Percentiles rank a stretch among this genome's conserved stretches.
Evolutionary conservation across 2,888 invertebrate species (phyloP).

Genomic region (Drosophila limbata): DNA sequence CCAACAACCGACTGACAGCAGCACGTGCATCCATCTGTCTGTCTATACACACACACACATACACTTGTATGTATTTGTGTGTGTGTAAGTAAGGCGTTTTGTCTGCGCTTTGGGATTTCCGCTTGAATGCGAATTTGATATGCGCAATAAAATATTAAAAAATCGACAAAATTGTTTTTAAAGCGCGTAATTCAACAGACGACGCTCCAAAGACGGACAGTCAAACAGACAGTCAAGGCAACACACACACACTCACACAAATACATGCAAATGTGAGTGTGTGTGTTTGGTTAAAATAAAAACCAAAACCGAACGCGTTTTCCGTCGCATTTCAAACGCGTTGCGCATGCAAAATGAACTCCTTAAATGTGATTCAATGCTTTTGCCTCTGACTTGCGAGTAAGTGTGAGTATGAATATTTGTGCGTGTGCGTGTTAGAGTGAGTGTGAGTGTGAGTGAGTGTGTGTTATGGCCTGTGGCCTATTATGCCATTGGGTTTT

Average conservation of each 20-base stretch:
- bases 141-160: conserved; percentile 80
- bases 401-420: neutral
- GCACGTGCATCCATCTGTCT: conserved; percentile 68
- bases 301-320: conserved; percentile 48
- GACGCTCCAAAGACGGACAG: conserved; percentile 18
- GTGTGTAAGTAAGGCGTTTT: conserved; percentile 56
- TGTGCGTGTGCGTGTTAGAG: neutral
- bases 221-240: conserved; percentile 23
- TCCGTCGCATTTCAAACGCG: conserved; percentile 60
- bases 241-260: conserved; percentile 14
- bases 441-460: neutral
- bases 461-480: conserved; percentile 35
- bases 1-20: conserved; percentile 73
- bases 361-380: conserved; percentile 67
- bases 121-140: conserved; percentile 78
- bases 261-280: conserved; percentile 21
- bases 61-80: conserved; percentile 9
- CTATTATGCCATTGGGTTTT: conserved; percentile 16
- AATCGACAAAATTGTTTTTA: conserved; percentile 77
- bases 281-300: conserved; percentile 42
- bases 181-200: conserved; percentile 72
- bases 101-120: conserved; percentile 76
- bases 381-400: neutral
- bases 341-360: conserved; percentile 70
- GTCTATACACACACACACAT: conserved; percentile 9